These are phyloP conservation scores for Anolis apletophallus DNA, from an alignment of 2,797 vertebrate genomes.

Conservation along the genomic window DNA sequence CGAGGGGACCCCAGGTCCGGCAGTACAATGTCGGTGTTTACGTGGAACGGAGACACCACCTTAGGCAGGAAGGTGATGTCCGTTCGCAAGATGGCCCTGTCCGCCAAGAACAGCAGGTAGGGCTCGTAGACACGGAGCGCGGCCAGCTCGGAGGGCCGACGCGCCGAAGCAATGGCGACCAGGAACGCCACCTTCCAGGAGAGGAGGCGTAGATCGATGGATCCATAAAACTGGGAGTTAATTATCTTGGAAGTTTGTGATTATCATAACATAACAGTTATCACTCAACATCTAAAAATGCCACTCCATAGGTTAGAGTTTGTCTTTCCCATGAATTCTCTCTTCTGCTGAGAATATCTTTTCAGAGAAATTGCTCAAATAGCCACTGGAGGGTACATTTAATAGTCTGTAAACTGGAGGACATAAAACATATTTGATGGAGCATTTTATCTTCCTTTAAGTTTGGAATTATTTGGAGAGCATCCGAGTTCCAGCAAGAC, in stretches of 20 bases:
- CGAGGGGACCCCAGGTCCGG: too few relatives aligned
- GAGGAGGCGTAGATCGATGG: too few relatives aligned
- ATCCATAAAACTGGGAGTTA: not conserved
- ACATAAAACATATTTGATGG: conserved; percentile 70
- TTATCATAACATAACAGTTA: conserved; percentile 26
- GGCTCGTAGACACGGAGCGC: too few relatives aligned
- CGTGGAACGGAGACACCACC: too few relatives aligned
- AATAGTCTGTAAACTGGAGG: conserved; percentile 43
- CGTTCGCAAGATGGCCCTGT: too few relatives aligned
- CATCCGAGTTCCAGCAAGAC: conserved; percentile 58
- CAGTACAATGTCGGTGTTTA: too few relatives aligned
- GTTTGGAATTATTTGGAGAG: conserved; percentile 63
- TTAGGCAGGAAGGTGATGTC: too few relatives aligned
- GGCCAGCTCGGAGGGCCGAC: too few relatives aligned
- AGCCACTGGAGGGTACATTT: conserved; percentile 48
- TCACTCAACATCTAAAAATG: conserved; percentile 52
- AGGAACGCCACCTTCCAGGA: too few relatives aligned
- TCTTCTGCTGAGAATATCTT: conserved; percentile 47
- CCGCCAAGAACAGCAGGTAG: too few relatives aligned
- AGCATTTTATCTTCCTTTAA: conserved; percentile 69
- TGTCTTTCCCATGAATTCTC: conserved; percentile 15
- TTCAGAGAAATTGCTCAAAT: conserved; percentile 56
- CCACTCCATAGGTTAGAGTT: not conserved
- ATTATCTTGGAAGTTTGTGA: not conserved
- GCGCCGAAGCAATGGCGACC: too few relatives aligned